phyloP scores from a whole-genome alignment of 2,888 invertebrate species.

The Xanthorhoe spadicearia region DNA sequence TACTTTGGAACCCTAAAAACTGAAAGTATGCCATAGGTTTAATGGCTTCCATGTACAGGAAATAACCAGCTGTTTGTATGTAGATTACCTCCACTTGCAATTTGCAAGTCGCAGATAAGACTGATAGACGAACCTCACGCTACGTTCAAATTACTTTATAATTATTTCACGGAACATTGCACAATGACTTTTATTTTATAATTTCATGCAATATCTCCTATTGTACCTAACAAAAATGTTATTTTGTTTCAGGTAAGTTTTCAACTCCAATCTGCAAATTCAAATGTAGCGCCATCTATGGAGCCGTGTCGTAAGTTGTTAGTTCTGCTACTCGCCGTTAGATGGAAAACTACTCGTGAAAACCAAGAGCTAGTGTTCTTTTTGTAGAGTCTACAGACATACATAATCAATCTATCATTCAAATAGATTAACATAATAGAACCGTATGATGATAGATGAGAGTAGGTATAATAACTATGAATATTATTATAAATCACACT shows the following conservation, averaged over 20 bases:
- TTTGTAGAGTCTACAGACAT: background rate
- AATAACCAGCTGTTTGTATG: constrained; percentile 66
- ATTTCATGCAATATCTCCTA: background rate
- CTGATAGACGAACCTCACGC: constrained; percentile 23
- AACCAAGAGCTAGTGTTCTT: background rate
- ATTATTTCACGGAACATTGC: constrained; percentile 16
- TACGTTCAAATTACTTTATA: constrained; percentile 11
- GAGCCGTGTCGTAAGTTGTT: constrained; percentile 34
- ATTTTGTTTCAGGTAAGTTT: constrained; percentile 86
- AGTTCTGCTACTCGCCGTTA: constrained; percentile 62
- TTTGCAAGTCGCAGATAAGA: constrained; percentile 47
- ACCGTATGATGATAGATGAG: no score
- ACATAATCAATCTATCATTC: no score
- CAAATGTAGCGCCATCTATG: constrained; percentile 57
- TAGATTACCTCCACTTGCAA: constrained; percentile 55
- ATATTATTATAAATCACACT: no score
- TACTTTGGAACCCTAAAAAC: constrained; percentile 22
- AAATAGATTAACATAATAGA: background rate
- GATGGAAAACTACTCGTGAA: constrained; percentile 51
- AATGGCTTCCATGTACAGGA: constrained; percentile 59
- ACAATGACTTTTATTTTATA: constrained; percentile 6
- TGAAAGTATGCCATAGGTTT: constrained; percentile 63
- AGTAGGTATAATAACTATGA: no score
- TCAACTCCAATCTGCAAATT: background rate
- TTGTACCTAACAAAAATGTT: constrained; percentile 35